Evolutionary conservation across 2,888 invertebrate species (phyloP).

Genomic region (Habroteleia sp.): DNA sequence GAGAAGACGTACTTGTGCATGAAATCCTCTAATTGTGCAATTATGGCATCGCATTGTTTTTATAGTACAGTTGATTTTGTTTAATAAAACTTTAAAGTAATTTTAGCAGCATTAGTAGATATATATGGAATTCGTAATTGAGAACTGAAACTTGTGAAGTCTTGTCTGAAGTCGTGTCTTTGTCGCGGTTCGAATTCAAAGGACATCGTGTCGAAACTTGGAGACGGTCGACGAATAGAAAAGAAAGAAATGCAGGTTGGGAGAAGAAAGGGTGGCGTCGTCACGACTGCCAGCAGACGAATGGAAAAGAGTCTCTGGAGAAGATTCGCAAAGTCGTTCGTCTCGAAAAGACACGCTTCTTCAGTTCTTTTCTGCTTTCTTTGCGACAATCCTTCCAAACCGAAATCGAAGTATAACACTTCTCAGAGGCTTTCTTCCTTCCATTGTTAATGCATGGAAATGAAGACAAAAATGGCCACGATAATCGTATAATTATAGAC

Average conservation of each 20-base stretch:
- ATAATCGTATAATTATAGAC: constrained; percentile 19
- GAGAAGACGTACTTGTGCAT: too few species aligned
- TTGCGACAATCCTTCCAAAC: constrained; percentile 60
- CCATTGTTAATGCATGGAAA: constrained; percentile 45
- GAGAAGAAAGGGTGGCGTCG: constrained; percentile 58
- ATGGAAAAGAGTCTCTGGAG: constrained; percentile 58
- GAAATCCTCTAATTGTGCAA: constrained; percentile 1
- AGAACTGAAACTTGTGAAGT: constrained; percentile 63
- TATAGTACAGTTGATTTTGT: constrained; percentile 45
- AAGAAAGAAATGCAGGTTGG: constrained; percentile 47
- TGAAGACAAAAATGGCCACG: neutral
- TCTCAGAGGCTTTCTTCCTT: constrained; percentile 16
- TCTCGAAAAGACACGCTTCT: constrained; percentile 64
- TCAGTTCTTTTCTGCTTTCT: constrained; percentile 61
- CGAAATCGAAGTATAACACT: constrained; percentile 56
- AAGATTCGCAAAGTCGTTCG: constrained; percentile 67
- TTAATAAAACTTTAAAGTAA: constrained; percentile 58
- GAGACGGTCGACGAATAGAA: constrained; percentile 64
- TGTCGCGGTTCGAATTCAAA: constrained; percentile 75
- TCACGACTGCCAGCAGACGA: constrained; percentile 64
- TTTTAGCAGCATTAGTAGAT: constrained; percentile 39
- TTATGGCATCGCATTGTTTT: constrained; percentile 41
- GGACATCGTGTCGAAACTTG: constrained; percentile 75
- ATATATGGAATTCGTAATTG: constrained; percentile 62
- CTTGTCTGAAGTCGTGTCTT: constrained; percentile 64